These are phyloP conservation scores for Drosophila varians DNA, from an alignment of 1,140 invertebrate species.

Conservation along the genomic window DNA sequence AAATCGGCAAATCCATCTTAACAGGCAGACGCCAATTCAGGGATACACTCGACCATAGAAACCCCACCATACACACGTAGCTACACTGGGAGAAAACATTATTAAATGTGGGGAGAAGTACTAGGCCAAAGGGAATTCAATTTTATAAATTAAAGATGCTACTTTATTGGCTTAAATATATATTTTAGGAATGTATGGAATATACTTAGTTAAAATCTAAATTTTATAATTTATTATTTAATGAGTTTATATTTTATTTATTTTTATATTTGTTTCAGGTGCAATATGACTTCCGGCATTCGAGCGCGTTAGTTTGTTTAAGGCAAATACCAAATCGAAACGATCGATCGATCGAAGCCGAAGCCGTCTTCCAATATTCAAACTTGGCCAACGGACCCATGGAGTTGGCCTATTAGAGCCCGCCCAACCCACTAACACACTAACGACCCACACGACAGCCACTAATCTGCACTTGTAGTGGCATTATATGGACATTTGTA, in stretches of 20 bases:
- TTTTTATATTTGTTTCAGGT: neutral
- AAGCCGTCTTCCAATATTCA: conserved; percentile 54
- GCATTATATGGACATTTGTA: conserved; percentile 82
- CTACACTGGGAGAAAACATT: neutral
- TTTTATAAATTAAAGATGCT: too few relatives aligned
- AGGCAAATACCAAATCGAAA: conserved; percentile 51
- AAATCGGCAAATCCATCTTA: conserved; percentile 81
- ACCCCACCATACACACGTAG: neutral
- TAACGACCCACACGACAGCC: conserved; percentile 76
- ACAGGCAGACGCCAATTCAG: conserved; percentile 43
- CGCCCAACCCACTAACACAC: neutral
- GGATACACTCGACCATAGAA: neutral
- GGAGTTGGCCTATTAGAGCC: neutral
- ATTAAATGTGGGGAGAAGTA: neutral
- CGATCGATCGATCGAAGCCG: too few relatives aligned
- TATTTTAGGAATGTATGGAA: too few relatives aligned
- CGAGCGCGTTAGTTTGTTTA: conserved; percentile 66
- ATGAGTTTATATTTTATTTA: too few relatives aligned
- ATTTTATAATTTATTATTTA: too few relatives aligned
- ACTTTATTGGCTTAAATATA: too few relatives aligned
- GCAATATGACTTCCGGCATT: conserved; percentile 69
- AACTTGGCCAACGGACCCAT: conserved; percentile 1
- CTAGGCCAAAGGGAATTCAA: too few relatives aligned
- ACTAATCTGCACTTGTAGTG: conserved; percentile 79
- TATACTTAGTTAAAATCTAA: too few relatives aligned